Base-by-base conservation (phyloP, 1,140 invertebrate species). In the Papilio polytes region DNA sequence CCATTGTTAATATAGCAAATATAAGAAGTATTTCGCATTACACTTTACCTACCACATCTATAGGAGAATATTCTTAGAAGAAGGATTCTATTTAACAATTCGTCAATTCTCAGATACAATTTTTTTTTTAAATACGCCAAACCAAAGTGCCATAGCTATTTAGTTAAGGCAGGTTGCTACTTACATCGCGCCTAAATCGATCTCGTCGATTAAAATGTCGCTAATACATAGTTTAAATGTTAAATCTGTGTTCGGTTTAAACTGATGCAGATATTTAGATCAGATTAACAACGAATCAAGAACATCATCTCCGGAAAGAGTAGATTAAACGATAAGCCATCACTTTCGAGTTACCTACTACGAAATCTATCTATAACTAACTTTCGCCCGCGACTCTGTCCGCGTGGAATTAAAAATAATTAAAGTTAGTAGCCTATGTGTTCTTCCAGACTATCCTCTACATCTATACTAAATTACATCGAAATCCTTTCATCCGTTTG, bases 261-360 rank as follows among this genome's bases (percentile, higher is more conserved):
- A 87, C 81, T 83, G 83, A 85, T 84, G 80, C 51, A 85, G 87
- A 89, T 89, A 81, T 74, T 83, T 81, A 77, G 77, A 78, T 82
- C 78, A 85, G 87, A 89, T 89, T 85, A 85, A 83, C 72, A 85
- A 86, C 84, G 87, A 88, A 88, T 20, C 82, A 78, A 78, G 83
- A 82, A 78, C 82, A 86, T 87, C 87, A 85, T 87, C 85, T 84
- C 80, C 78, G 82, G 82, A 84, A 84, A 74, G 84, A 85, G 80
- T 84, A 88, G 87, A 89, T 89, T 80, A 51, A 18, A 73, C 81
- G 88, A 89, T 89, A 89, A 86, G 77, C 51, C 80, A 83, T 86
- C 82, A 44, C 80, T 86, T 86, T 85, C 80, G 41, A 78, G 22
- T 51, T 53, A 20, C 31, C 63, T 31, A 31, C 63, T 18, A 31